Base-by-base conservation (phyloP, 1,140 invertebrate species). In the Semibalanus balanoides region DNA sequence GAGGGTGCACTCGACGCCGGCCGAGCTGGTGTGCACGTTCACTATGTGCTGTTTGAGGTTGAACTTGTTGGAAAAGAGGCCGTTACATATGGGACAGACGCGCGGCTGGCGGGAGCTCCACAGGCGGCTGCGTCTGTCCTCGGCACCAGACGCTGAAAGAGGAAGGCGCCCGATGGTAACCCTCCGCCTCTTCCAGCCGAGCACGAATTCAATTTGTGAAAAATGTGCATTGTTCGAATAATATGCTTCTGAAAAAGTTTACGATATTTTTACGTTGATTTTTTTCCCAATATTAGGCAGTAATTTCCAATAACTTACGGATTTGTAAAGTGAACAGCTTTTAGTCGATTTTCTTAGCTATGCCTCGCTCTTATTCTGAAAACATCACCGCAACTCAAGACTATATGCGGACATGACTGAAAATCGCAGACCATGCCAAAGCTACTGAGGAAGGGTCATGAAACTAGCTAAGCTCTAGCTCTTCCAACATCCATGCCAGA, bases 11-110 rank as follows among this genome's bases (percentile, higher is more conserved):
- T 80, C 77, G 77, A 81, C 77, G 74, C 79, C 79, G 76, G 79
- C 79, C 43, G 79, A 78, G 74, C 78, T 78, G 74, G 80, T 81
- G 78, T 82, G 81, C 77, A 82, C 81, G 78, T 82, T 82, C 76
- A 82, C 79, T 75, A 81, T 81, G 79, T 82, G 81, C 79, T 82
- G 80, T 79, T 80, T 80, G 74, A 80, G 77, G 77, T 80, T 80
- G 77, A 80, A 80, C 78, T 80, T 80, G 78, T 80, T 80, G 77
- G 79, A 79, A 79, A 80, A 80, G 77, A 80, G 77, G 31, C 80
- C 74, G 81, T 90, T 90, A 86, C 90, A 91, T 85, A 90, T 88
- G 83, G 87, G 88, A 86, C 90, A 91, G 79, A 88, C 88, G 81
- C 88, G 84, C 82, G 88, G 88, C 84, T 89, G 88, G 85, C 89